Conservation (phyloP, 2,888 invertebrate genomes). For the Platerodrilus igneus region DNA sequence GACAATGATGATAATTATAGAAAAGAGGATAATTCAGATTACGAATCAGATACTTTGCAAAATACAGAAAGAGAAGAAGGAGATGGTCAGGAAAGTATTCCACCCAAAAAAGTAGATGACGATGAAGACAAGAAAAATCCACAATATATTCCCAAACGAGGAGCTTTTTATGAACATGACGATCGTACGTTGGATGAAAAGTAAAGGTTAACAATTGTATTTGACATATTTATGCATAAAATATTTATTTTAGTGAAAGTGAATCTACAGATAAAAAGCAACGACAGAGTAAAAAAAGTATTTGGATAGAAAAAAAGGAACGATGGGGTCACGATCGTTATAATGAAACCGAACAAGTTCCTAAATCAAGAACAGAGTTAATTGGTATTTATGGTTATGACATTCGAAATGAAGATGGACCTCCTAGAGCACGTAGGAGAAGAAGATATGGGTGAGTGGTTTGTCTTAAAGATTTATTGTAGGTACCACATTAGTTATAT, state of each 20-base stretch:
- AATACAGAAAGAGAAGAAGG: slow-evolving; percentile 64
- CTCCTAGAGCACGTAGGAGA: slow-evolving; percentile 80
- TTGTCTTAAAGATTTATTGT: too few species aligned
- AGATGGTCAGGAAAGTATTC: slow-evolving; percentile 61
- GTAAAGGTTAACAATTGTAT: too few species aligned
- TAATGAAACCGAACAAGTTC: slow-evolving; percentile 74
- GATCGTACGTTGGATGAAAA: slow-evolving; percentile 74
- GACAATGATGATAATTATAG: slow-evolving; percentile 29
- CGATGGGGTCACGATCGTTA: slow-evolving; percentile 62
- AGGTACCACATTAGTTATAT: too few species aligned
- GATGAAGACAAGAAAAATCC: slow-evolving; percentile 95
- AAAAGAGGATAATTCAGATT: neutral
- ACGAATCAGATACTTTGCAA: neutral
- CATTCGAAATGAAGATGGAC: slow-evolving; percentile 87
- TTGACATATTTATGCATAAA: too few species aligned
- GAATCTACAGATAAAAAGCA: slow-evolving; percentile 38
- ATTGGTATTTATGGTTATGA: slow-evolving; percentile 89
- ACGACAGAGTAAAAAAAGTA: slow-evolving; percentile 45
- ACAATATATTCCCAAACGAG: slow-evolving; percentile 93
- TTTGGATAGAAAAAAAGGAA: slow-evolving; percentile 48
- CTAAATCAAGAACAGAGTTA: slow-evolving; percentile 80
- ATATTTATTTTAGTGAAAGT: slow-evolving; percentile 23
- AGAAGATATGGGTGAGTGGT: slow-evolving; percentile 80
- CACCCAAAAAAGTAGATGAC: slow-evolving; percentile 72
- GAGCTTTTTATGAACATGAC: slow-evolving; percentile 96